A percentile compares a stretch with the other conserved stretches of the same genome.
These are phyloP conservation scores for Choloepus didactylus DNA, from an alignment of 2,797 vertebrate species.

Conservation along the genomic window DNA sequence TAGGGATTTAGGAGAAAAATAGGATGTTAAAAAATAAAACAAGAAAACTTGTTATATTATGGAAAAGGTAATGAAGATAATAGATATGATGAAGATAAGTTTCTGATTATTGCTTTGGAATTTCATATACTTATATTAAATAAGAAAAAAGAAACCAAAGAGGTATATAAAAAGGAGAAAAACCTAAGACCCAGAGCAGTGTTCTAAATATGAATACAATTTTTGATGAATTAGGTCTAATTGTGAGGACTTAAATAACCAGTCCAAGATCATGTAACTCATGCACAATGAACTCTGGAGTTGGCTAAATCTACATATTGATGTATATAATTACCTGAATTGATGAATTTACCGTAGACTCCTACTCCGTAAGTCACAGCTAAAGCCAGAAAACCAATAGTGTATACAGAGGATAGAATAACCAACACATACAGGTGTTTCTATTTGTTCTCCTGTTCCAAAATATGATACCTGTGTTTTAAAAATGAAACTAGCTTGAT, in stretches of 20 bases:
- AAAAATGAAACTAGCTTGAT: neutral
- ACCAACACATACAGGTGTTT: neutral
- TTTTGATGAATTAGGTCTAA: neutral
- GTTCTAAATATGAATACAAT: neutral
- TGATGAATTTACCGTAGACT: neutral
- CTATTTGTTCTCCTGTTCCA: neutral
- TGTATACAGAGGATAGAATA: neutral
- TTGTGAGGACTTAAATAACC: neutral
- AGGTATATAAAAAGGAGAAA: neutral
- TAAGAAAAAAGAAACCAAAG: neutral
- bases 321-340: neutral
- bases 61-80: neutral
- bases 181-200: neutral
- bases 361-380: neutral
- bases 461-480: neutral
- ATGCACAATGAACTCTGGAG: neutral
- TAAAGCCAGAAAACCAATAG: neutral
- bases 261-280: neutral
- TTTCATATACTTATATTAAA: conserved; percentile 31
- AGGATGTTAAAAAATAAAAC: neutral
- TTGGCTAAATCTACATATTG: neutral
- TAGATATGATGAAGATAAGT: neutral
- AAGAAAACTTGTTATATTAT: neutral
- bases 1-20: neutral
- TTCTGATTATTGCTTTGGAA: neutral